Evolutionary conservation across 2,113 vertebrate genomes (phyloP), one percentile per base, ranked within the genome.

Genomic region (Passer domesticus): DNA sequence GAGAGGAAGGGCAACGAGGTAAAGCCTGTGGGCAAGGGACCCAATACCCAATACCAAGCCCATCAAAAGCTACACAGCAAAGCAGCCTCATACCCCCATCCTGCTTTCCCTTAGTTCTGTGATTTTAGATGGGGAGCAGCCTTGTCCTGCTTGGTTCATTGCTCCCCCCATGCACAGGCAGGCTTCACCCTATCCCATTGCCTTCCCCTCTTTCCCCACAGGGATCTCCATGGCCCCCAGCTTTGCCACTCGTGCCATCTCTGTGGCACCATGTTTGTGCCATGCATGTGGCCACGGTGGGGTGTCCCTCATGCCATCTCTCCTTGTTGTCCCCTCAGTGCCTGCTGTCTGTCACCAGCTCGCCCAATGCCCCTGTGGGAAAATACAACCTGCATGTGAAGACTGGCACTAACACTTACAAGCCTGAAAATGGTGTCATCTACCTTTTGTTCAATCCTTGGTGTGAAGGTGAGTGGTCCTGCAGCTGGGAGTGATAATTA

Each of bases 401-500:
- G 90, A 93, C 84, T 13, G 92, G 75, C 11, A 15, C 39, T 18
- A 64, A 79, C 19, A 13, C 60, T 25, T 97, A 97, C 53, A 69
- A 59, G 18, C 76, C 92, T 1, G 67, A 91, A 31, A 47, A 94
- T 0, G 37, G 62, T 11, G 9, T 60, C 6, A 5, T 98, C 87
- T 98, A 97, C 49, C 33, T 98, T 27, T 62, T 98, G 73, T 98
- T 97, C 96, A 98, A 98, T 46, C 96, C 98, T 19, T 98, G 98
- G 98, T 98, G 98, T 7, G 6, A 96, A 98, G 97, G 97, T 98
- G 53, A 70, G 86, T 59, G 25, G 15, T 39, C 55, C 53, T 4
- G 3, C 46, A 41, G 10, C 9, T 4, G 4, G 6, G 6, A 37
- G 3, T 11, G 25, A 15, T 50, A 52, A 70, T 70, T 37, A 27